A percentile compares a stretch with the other conserved stretches of the same genome.
Conservation (phyloP, 2,888 invertebrate genomes). For the Cephus nigrinus region DNA sequence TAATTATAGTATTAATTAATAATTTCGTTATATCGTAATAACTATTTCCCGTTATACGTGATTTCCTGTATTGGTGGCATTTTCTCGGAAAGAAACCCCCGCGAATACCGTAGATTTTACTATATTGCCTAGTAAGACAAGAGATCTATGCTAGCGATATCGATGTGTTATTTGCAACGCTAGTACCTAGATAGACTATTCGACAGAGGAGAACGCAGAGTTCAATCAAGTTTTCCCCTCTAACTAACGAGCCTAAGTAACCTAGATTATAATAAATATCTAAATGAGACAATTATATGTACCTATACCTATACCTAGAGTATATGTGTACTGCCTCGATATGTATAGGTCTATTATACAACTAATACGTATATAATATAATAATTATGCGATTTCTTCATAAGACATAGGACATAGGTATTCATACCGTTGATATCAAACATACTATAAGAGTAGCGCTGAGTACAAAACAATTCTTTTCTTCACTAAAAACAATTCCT, state of each 20-base stretch:
- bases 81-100: too few relatives aligned
- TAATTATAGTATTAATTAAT: too few relatives aligned
- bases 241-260: slow-evolving; percentile 61
- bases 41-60: too few relatives aligned
- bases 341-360: slow-evolving; percentile 59
- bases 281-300: slow-evolving; percentile 28
- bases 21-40: too few relatives aligned
- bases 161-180: slow-evolving; percentile 28
- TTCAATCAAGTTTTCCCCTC: slow-evolving; percentile 45
- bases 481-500: slow-evolving; percentile 48
- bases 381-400: slow-evolving; percentile 52
- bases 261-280: slow-evolving; percentile 39
- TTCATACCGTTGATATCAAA: slow-evolving; percentile 53
- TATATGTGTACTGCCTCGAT: slow-evolving; percentile 28
- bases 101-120: too few relatives aligned
- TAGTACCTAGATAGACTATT: too few relatives aligned
- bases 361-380: slow-evolving; percentile 50
- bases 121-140: too few relatives aligned
- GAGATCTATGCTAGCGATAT: slow-evolving; percentile 56
- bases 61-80: too few relatives aligned
- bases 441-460: slow-evolving; percentile 47
- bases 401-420: slow-evolving; percentile 64
- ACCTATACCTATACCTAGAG: slow-evolving; percentile 31
- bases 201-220: slow-evolving; percentile 46
- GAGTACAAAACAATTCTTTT: slow-evolving; percentile 56